Conservation (phyloP, 2,797 vertebrate genomes). For the Cottoperca gobio region DNA sequence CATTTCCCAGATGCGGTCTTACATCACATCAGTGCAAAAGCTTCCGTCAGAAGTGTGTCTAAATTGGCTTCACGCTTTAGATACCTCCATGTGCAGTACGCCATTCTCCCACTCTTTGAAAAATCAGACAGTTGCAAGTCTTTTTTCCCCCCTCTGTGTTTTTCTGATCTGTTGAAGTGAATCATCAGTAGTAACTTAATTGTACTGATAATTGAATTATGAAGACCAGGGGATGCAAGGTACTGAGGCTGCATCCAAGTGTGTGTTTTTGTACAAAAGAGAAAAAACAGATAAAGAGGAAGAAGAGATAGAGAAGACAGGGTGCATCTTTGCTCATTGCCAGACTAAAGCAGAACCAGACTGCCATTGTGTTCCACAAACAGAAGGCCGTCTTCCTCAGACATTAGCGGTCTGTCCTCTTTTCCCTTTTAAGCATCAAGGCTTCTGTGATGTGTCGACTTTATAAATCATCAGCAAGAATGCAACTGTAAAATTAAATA, state of each 20-base stretch:
- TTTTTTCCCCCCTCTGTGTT: neutral
- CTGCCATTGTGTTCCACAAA: slow-evolving; percentile 36
- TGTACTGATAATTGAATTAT: slow-evolving; percentile 63
- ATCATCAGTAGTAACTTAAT: slow-evolving; percentile 53
- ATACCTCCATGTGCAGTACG: slow-evolving; percentile 21
- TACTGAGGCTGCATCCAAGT: neutral
- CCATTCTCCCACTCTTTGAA: slow-evolving; percentile 20
- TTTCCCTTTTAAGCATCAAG: slow-evolving; percentile 1
- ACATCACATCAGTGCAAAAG: slow-evolving; percentile 32
- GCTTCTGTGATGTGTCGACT: slow-evolving; percentile 18
- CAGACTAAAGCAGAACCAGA: slow-evolving; percentile 29
- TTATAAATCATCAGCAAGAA: slow-evolving; percentile 36
- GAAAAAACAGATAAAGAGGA: neutral
- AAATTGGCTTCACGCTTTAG: slow-evolving; percentile 22
- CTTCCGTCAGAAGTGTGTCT: slow-evolving; percentile 34
- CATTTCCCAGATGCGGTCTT: slow-evolving; percentile 21
- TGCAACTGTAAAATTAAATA: slow-evolving; percentile 33
- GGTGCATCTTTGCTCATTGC: slow-evolving; percentile 17
- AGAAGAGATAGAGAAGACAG: neutral
- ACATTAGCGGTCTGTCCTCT: slow-evolving; percentile 28
- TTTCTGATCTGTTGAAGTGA: slow-evolving; percentile 45
- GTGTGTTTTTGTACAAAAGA: slow-evolving; percentile 23
- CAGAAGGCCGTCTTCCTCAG: slow-evolving; percentile 31
- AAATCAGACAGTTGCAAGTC: neutral
- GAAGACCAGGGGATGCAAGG: slow-evolving; percentile 19